Evolutionary conservation across 2,888 invertebrate species (phyloP), one percentile per base, ranked within the genome.

Genomic region (Tanypteryx hageni): DNA sequence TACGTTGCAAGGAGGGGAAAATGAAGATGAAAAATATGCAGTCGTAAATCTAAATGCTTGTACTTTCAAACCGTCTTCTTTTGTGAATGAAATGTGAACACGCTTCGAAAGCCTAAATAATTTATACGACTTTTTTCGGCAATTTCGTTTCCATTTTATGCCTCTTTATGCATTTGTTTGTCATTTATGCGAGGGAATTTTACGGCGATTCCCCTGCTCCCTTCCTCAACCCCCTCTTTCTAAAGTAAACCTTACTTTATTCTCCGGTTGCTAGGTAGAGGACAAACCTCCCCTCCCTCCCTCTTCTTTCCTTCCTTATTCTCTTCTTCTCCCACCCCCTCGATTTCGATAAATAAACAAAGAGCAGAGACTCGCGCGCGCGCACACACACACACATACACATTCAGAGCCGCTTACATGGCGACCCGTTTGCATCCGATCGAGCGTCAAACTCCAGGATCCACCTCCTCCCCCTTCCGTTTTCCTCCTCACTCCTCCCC

Each of bases 131-230:
- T 89, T 89, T 89, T 89, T 61, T 64, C 64, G 61, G 64, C 89
- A 44, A 89, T 68, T 89, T 64, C 89, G 64, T 89, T 89, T 89
- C 31, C 89, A 64, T 68, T 89, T 89, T 89, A 89, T 89, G 61
- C 89, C 89, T 89, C 64, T 61, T 89, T 89, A 89, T 89, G 89
- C 89, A 89, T 89, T 89, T 89, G 89, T 89, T 89, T 89, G 89
- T 89, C 89, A 89, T 89, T 89, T 89, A 89, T 89, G 64, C 64
- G 89, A 44, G 89, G 56, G 89, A 89, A 61, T 64, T 89, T 89
- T 89, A 89, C 64, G 89, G 31, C 31, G 64, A 27, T 83, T 14
- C n/a, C 83, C 18, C 16, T 0, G 14, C 85, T 22, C 14, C 59
- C 85, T 16, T 13, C 27, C n/a, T 13, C n/a, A n/a, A n/a, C 86